Evolutionary conservation across 1,140 invertebrate genomes (phyloP).

Genomic region (Anastrepha ludens): DNA sequence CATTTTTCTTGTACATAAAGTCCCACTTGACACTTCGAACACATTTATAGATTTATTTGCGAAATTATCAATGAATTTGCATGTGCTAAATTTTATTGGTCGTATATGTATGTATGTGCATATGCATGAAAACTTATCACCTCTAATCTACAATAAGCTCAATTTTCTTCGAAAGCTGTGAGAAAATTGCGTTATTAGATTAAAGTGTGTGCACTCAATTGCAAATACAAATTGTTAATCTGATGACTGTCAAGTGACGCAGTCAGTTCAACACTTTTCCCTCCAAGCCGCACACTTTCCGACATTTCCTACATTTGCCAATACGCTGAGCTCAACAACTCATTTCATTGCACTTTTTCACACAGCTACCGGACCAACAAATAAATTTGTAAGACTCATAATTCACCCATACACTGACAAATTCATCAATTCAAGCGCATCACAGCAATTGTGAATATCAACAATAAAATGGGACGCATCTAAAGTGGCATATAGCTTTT

Average conservation of each 20-base stretch:
- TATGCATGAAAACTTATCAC: neutral
- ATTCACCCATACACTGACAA: neutral
- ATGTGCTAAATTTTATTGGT: neutral
- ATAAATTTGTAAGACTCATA: neutral
- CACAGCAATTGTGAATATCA: slow-evolving; percentile 4
- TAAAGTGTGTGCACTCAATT: slow-evolving; percentile 38
- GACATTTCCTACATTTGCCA: neutral
- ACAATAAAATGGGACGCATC: slow-evolving; percentile 14
- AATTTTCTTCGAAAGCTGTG: slow-evolving; percentile 22
- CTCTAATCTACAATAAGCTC: neutral
- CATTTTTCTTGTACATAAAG: neutral
- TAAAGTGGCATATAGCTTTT: neutral
- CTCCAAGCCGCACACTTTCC: neutral
- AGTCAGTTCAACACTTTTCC: neutral
- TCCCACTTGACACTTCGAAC: neutral
- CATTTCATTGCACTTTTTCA: slow-evolving; percentile 25
- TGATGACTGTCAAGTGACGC: neutral
- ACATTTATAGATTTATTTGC: neutral
- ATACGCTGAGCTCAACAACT: neutral
- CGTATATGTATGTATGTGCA: neutral
- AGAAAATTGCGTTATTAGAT: slow-evolving; percentile 27
- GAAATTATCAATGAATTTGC: neutral
- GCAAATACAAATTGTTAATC: slow-evolving; percentile 39
- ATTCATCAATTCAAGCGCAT: neutral
- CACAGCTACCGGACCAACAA: neutral